These are phyloP conservation scores for Mesocentrotus franciscanus DNA, from an alignment of 53 echinoderm and acorn worm species.

Conservation along the genomic window DNA sequence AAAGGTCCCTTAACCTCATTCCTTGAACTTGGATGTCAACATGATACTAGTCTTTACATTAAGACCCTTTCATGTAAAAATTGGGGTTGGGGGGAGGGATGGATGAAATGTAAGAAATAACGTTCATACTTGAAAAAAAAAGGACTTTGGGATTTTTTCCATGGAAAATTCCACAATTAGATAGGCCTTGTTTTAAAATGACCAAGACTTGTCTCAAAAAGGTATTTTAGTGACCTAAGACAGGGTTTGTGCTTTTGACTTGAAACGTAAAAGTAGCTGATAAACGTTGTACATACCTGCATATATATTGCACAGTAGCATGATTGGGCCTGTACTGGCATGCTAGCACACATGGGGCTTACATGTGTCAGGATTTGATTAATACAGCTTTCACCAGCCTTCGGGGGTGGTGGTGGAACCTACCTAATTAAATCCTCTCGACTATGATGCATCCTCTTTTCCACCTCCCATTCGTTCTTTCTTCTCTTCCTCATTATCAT, in stretches of 20 bases:
- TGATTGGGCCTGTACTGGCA: not conserved
- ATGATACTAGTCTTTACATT: not conserved
- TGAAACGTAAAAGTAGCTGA: not conserved
- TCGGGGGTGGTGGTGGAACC: constrained; percentile 31
- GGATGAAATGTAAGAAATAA: too few relatives aligned
- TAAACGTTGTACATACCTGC: not conserved
- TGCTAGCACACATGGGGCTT: constrained; percentile 17
- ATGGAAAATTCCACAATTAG: too few relatives aligned
- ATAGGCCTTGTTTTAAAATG: too few relatives aligned
- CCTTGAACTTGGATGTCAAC: not conserved
- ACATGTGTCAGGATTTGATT: constrained; percentile 59
- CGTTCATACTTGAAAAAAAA: too few relatives aligned
- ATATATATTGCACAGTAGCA: not conserved
- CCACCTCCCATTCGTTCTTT: not conserved
- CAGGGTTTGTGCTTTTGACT: not conserved
- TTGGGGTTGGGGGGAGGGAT: too few relatives aligned
- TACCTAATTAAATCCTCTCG: constrained; percentile 42
- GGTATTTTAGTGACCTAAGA: too few relatives aligned
- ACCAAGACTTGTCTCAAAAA: too few relatives aligned
- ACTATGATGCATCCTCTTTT: not conserved
- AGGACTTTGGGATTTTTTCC: too few relatives aligned
- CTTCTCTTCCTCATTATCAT: not conserved
- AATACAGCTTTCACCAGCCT: constrained; percentile 57
- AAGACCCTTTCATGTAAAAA: not conserved
- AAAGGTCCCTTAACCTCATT: not conserved